Percentiles rank a stretch among this genome's conserved stretches.
These are phyloP conservation scores for Antheraea mylitta DNA, from an alignment of 1,140 invertebrate species.

Conservation along the genomic window DNA sequence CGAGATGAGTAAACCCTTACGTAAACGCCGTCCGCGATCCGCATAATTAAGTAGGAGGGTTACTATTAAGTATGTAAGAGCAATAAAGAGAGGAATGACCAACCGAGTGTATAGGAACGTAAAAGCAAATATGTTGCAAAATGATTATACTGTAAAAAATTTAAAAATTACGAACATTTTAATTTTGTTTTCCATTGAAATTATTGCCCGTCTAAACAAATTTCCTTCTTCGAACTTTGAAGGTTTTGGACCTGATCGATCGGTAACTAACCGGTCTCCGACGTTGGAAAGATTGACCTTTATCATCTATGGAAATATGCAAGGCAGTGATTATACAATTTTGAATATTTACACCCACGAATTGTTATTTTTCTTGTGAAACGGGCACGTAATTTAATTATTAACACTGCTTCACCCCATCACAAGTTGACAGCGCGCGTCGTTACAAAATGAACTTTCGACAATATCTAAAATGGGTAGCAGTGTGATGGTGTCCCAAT, in stretches of 20 bases:
- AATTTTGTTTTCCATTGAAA: too few species aligned
- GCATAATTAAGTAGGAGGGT: conserved; percentile 74
- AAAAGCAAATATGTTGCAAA: conserved; percentile 48
- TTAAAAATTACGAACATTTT: background rate
- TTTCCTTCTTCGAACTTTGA: background rate
- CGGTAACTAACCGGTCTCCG: conserved; percentile 42
- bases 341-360: background rate
- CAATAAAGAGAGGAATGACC: conserved; percentile 51
- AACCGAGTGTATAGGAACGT: conserved; percentile 32
- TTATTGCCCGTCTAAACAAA: background rate
- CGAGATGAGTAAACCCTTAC: conserved; percentile 42
- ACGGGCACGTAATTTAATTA: conserved; percentile 37
- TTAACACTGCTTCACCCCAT: conserved; percentile 35
- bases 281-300: background rate
- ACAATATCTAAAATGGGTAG: conserved; percentile 25
- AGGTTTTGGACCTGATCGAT: background rate
- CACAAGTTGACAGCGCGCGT: conserved; percentile 25
- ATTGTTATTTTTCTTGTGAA: conserved; percentile 23
- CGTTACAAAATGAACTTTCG: conserved; percentile 31
- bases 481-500: conserved; percentile 26
- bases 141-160: background rate
- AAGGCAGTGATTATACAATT: background rate
- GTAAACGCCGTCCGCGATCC: conserved; percentile 41
- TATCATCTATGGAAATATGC: background rate
- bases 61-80: conserved; percentile 71